Evolutionary conservation across 2,888 invertebrate species (phyloP), one percentile per base, ranked within the genome.

Genomic region (Zootermopsis nevadensis): DNA sequence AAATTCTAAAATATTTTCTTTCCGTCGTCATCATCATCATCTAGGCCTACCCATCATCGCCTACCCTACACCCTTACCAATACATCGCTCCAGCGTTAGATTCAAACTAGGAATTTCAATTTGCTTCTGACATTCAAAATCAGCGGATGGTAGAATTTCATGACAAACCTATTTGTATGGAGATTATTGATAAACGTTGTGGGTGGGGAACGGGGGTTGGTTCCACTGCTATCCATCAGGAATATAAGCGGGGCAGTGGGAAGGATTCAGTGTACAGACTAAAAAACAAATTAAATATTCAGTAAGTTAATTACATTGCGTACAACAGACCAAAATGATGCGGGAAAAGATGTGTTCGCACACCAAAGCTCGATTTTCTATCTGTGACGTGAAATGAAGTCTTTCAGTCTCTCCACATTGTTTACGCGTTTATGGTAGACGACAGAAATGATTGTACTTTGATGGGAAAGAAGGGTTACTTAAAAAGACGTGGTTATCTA

Each of bases 131-230:
- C 60, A 27, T 60, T 60, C 60, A 1, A 27, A 60, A 60, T 60
- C 60, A 60, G n/a, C 19, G 48, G 48, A 48, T 48, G 48, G 48
- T 48, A 66, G 33, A 69, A 69, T 69, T 33, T 69, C 69, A 79
- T 79, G 79, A 79, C 79, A 79, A 79, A 79, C 60, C 66, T 79
- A 79, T 79, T 79, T 79, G 79, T 79, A 38, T 66, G 79, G 79
- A 79, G 79, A 79, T 79, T 60, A 79, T 66, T 79, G 79, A 79
- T 79, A 79, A 79, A 79, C 79, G 79, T 66, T 35, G 66, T 60
- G 79, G 79, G 33, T 24, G 22, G 66, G 35, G 35, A 42, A 42
- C n/a, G 27, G 42, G 30, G 42, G 48, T 10, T 60, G 60, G 10
- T 60, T 27, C 60, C 60, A 60, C 69, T 33, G 69, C 69, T 33